These are phyloP conservation scores for Agriotes lineatus DNA, from an alignment of 2,888 invertebrate species.

Conservation along the genomic window DNA sequence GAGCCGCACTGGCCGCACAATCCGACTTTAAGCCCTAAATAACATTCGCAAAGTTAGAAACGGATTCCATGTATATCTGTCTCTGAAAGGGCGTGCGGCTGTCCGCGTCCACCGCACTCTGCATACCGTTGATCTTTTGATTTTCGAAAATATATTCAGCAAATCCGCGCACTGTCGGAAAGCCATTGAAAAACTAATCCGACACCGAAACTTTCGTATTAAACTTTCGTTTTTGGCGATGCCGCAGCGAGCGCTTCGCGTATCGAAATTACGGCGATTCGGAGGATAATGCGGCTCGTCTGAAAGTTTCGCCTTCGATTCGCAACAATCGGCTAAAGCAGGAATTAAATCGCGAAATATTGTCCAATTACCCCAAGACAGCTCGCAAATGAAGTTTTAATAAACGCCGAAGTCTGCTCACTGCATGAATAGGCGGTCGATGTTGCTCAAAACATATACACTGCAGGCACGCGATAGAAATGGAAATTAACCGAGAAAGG, in stretches of 20 bases:
- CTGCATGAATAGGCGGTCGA: conserved; percentile 11
- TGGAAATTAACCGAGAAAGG: conserved; percentile 36
- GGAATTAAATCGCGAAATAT: not conserved
- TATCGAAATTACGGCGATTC: too few species aligned
- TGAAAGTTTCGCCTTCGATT: too few species aligned
- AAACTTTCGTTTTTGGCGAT: conserved; percentile 50
- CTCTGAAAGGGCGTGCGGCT: conserved; percentile 43
- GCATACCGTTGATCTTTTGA: conserved; percentile 52
- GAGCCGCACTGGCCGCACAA: conserved; percentile 45
- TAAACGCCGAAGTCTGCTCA: not conserved
- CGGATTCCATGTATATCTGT: conserved; percentile 46
- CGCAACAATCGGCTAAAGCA: not conserved
- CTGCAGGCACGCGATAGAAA: conserved; percentile 34
- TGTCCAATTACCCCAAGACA: not conserved
- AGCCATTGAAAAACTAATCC: conserved; percentile 43
- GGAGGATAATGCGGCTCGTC: too few species aligned
- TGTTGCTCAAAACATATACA: conserved; percentile 30
- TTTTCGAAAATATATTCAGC: conserved; percentile 47
- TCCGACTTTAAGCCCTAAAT: conserved; percentile 52
- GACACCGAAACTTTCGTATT: conserved; percentile 51
- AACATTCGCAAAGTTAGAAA: conserved; percentile 52
- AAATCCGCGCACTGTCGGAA: conserved; percentile 42
- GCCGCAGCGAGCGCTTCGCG: conserved; percentile 8
- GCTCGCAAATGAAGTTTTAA: not conserved
- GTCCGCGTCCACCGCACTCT: conserved; percentile 46